A percentile compares a stretch with the other conserved stretches of the same genome.
Evolutionary conservation across 2,888 invertebrate genomes (phyloP).

Genomic region (Temnothorax ravouxi): DNA sequence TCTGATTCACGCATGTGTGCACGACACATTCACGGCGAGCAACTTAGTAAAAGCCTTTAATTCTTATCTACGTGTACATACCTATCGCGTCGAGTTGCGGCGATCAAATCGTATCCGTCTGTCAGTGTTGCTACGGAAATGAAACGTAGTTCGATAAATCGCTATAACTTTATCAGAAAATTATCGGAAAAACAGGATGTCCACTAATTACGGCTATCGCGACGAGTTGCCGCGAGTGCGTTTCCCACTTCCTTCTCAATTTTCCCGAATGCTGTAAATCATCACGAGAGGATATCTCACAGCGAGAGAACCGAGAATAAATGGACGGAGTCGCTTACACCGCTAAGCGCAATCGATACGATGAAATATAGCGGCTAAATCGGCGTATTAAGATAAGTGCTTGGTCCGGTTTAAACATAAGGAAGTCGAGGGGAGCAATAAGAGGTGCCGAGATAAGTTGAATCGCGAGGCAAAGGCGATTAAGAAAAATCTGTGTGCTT

Average conservation of each 20-base stretch:
- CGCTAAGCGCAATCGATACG: slow-evolving; percentile 40
- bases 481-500: slow-evolving; percentile 1
- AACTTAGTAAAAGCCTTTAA: slow-evolving; percentile 81
- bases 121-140: slow-evolving; percentile 46
- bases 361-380: slow-evolving; percentile 46
- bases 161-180: slow-evolving; percentile 47
- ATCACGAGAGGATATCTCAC: slow-evolving; percentile 17
- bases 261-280: slow-evolving; percentile 33
- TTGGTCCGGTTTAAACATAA: slow-evolving; percentile 33
- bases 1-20: slow-evolving; percentile 62
- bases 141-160: slow-evolving; percentile 58
- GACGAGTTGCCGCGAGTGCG: neutral
- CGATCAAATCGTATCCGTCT: slow-evolving; percentile 67
- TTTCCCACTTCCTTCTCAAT: neutral
- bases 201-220: neutral
- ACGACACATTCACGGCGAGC: slow-evolving; percentile 61
- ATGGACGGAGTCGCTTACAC: slow-evolving; percentile 14
- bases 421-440: slow-evolving; percentile 15
- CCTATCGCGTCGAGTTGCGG: slow-evolving; percentile 77
- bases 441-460: slow-evolving; percentile 20
- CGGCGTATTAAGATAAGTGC: slow-evolving; percentile 49
- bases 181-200: slow-evolving; percentile 55
- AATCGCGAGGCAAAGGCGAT: neutral
- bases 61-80: slow-evolving; percentile 84
- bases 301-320: neutral